These are phyloP conservation scores for Calosoma granatense DNA, from an alignment of 1,140 invertebrate genomes.

Conservation along the genomic window DNA sequence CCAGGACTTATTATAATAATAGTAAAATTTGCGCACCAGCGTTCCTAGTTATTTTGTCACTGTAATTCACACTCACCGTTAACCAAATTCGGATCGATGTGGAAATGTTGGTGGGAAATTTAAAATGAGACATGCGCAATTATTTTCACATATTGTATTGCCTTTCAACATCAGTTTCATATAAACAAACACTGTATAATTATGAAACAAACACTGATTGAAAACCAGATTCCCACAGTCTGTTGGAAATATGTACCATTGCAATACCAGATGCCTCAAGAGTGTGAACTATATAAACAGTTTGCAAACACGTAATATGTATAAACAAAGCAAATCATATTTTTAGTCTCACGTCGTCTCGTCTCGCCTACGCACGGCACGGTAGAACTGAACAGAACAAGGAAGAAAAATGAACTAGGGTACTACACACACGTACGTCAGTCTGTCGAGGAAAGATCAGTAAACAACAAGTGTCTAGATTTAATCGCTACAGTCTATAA, in stretches of 20 bases:
- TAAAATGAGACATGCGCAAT: not conserved
- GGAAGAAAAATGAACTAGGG: not conserved
- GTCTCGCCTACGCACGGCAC: too few relatives aligned
- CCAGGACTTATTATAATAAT: not conserved
- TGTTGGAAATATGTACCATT: not conserved
- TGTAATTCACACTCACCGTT: not conserved
- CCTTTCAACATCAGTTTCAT: not conserved
- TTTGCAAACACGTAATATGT: too few relatives aligned
- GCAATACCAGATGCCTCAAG: not conserved
- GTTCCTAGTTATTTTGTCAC: too few relatives aligned
- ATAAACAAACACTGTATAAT: conserved; percentile 5
- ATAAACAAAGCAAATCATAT: not conserved
- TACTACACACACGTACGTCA: not conserved
- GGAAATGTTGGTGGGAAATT: not conserved
- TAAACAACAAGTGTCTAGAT: not conserved
- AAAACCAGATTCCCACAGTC: not conserved
- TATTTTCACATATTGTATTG: conserved; percentile 6
- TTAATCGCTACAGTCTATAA: not conserved
- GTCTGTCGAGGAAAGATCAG: not conserved
- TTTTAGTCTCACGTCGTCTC: not conserved
- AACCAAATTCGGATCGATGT: not conserved
- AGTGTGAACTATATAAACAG: conserved; percentile 4
- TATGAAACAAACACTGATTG: not conserved
- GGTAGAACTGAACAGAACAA: too few relatives aligned
- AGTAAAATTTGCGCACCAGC: not conserved